A percentile compares a stretch with the other conserved stretches of the same genome.
These are phyloP conservation scores for Otocyon megalotis DNA, from an alignment of 2,113 vertebrate species.

Conservation along the genomic window DNA sequence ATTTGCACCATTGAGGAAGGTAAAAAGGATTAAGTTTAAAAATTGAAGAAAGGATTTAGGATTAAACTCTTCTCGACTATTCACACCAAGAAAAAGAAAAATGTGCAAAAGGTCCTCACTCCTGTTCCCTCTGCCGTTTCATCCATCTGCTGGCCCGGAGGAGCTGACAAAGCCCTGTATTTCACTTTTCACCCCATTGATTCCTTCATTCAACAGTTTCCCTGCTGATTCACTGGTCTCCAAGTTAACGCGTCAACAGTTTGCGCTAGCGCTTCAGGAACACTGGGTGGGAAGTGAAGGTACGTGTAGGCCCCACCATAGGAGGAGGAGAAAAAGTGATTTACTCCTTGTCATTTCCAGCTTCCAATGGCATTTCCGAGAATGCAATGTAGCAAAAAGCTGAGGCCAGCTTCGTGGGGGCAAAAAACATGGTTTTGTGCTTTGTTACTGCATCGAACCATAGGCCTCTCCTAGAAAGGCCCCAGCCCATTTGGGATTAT, in stretches of 20 bases:
- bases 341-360: background rate
- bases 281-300: background rate
- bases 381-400: background rate
- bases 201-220: conserved; percentile 46
- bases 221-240: conserved; percentile 38
- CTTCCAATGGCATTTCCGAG: conserved; percentile 54
- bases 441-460: background rate
- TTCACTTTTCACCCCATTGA: conserved; percentile 57
- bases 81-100: conserved; percentile 57
- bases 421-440: background rate
- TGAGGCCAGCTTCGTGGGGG: background rate
- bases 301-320: background rate
- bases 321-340: background rate
- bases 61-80: conserved; percentile 29
- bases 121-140: background rate
- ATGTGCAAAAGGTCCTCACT: background rate
- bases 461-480: background rate
- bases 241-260: conserved; percentile 56
- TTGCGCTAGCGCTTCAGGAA: background rate
- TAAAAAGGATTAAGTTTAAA: background rate
- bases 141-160: background rate
- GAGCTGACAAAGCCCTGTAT: conserved; percentile 35
- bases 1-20: background rate
- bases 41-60: conserved; percentile 14
- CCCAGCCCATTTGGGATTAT: background rate